phyloP scores from a whole-genome alignment of 2,797 vertebrate species.

The Knipowitschia caucasica region DNA sequence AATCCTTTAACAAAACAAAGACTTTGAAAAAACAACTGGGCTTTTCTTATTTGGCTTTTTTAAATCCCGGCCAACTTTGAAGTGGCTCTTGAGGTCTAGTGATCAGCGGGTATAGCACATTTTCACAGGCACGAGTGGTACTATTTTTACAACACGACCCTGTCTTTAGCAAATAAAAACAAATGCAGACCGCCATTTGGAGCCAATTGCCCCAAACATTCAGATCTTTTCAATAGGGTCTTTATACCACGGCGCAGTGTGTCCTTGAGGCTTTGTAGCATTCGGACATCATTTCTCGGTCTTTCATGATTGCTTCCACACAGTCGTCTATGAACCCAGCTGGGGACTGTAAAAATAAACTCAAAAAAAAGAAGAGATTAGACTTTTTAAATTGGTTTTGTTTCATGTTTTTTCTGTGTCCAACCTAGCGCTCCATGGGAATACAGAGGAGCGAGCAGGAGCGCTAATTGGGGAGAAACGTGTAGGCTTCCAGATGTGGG shows the following conservation, averaged over 20 bases:
- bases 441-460: slow-evolving; percentile 29
- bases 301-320: slow-evolving; percentile 72
- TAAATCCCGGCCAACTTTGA: slow-evolving; percentile 44
- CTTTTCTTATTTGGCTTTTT: slow-evolving; percentile 22
- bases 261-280: slow-evolving; percentile 48
- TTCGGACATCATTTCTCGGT: slow-evolving; percentile 42
- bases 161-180: slow-evolving; percentile 45
- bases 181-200: slow-evolving; percentile 44
- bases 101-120: slow-evolving; percentile 32
- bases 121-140: slow-evolving; percentile 34
- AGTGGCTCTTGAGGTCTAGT: slow-evolving; percentile 50
- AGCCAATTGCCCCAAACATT: slow-evolving; percentile 36
- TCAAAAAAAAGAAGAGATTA: slow-evolving; percentile 69
- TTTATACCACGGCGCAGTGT: slow-evolving; percentile 42
- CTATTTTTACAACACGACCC: slow-evolving; percentile 36
- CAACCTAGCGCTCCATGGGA: slow-evolving; percentile 40
- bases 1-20: slow-evolving; percentile 39
- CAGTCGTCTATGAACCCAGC: slow-evolving; percentile 63
- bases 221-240: slow-evolving; percentile 33
- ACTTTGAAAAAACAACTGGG: slow-evolving; percentile 22
- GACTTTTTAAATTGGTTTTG: slow-evolving; percentile 67
- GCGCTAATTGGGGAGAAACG: slow-evolving; percentile 65
- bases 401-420: slow-evolving; percentile 70
- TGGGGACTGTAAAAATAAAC: slow-evolving; percentile 81
- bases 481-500: slow-evolving; percentile 68